Conservation (phyloP, 2,797 vertebrate genomes). For the Telmatherina bonti region DNA sequence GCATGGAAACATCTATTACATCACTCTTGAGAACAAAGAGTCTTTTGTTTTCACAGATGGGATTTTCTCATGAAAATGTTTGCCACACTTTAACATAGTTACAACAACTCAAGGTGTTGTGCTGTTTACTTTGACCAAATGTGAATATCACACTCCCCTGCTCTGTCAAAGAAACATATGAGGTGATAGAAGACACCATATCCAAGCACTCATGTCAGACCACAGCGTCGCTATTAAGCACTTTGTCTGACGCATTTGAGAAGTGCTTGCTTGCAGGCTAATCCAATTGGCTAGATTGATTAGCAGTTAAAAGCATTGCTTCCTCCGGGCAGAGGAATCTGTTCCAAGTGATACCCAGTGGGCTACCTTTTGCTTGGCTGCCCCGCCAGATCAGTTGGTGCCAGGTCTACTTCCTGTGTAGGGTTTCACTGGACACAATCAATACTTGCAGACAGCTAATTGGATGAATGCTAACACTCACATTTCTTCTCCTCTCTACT, state of each 20-base stretch:
- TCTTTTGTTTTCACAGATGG: slow-evolving; percentile 64
- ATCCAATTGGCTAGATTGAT: slow-evolving; percentile 82
- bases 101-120: slow-evolving; percentile 44
- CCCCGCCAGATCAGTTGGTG: slow-evolving; percentile 70
- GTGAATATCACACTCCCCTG: slow-evolving; percentile 48
- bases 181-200: slow-evolving; percentile 70
- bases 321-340: slow-evolving; percentile 72
- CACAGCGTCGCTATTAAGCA: slow-evolving; percentile 78
- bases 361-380: slow-evolving; percentile 64
- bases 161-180: slow-evolving; percentile 64
- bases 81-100: slow-evolving; percentile 49
- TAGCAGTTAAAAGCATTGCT: slow-evolving; percentile 83
- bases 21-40: slow-evolving; percentile 63
- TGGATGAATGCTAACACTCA: slow-evolving; percentile 78
- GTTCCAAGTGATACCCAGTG: slow-evolving; percentile 74
- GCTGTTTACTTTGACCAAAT: slow-evolving; percentile 46
- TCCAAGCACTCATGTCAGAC: slow-evolving; percentile 75
- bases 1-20: slow-evolving; percentile 65
- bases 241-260: slow-evolving; percentile 80
- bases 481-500: slow-evolving; percentile 70
- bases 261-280: slow-evolving; percentile 75
- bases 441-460: slow-evolving; percentile 79
- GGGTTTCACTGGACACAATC: slow-evolving; percentile 76
- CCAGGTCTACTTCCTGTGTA: slow-evolving; percentile 81
- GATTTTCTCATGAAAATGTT: slow-evolving; percentile 64